Percentiles rank a stretch among this genome's conserved stretches.
These are phyloP conservation scores for Trinorchestia longiramus DNA, from an alignment of 1,140 invertebrate species.

Conservation along the genomic window DNA sequence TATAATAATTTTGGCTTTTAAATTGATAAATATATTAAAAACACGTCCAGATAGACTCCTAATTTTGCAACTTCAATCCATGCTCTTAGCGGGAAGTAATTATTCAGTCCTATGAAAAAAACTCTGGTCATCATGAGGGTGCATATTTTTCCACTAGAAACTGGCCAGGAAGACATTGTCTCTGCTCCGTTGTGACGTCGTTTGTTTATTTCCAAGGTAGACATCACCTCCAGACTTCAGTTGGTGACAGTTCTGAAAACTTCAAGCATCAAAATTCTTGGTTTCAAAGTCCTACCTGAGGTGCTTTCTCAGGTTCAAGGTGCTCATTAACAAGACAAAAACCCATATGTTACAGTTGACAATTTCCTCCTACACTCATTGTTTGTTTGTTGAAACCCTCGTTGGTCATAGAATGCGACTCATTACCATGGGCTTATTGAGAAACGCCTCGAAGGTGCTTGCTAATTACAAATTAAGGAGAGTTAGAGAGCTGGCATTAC, in stretches of 20 bases:
- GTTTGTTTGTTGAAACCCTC: neutral
- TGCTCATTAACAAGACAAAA: neutral
- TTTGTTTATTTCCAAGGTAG: neutral
- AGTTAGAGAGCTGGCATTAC: slow-evolving; percentile 6
- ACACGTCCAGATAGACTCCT: too few species aligned
- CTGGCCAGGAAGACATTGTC: too few species aligned
- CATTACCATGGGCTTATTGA: neutral
- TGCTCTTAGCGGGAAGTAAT: too few species aligned
- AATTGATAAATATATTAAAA: too few species aligned
- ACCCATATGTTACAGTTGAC: neutral
- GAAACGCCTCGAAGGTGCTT: neutral
- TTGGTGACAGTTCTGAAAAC: neutral
- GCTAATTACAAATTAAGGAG: slow-evolving; percentile 38
- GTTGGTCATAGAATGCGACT: neutral
- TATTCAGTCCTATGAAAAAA: too few species aligned
- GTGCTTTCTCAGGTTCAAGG: neutral
- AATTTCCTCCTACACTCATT: neutral
- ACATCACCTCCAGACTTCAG: neutral
- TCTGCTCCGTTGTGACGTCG: neutral
- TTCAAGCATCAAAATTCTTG: neutral
- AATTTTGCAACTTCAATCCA: too few species aligned
- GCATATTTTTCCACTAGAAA: too few species aligned
- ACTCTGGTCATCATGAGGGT: too few species aligned
- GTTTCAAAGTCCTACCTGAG: neutral
- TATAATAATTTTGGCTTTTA: too few species aligned